Conservation (phyloP, 2,888 invertebrate genomes). For the Lycophotia porphyrea region DNA sequence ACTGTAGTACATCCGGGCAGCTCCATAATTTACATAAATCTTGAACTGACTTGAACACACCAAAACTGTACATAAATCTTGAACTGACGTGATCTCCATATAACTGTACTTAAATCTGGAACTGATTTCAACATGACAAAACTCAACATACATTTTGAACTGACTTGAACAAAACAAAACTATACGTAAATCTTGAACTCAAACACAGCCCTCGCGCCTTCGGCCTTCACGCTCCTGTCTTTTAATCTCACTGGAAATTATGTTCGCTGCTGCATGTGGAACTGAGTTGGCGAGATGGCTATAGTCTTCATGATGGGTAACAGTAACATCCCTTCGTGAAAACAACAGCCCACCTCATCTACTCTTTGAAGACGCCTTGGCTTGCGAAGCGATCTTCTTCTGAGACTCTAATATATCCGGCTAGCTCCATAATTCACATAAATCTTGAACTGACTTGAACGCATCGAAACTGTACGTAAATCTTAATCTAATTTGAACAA, state of each 20-base stretch:
- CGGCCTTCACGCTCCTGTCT: neutral
- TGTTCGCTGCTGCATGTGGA: neutral
- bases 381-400: neutral
- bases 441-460: neutral
- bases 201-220: too few species aligned
- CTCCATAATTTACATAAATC: neutral
- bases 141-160: too few species aligned
- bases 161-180: neutral
- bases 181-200: neutral
- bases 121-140: too few species aligned
- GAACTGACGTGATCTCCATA: too few species aligned
- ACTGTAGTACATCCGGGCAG: neutral
- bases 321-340: neutral
- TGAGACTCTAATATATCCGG: neutral
- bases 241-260: neutral
- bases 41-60: too few species aligned
- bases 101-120: too few species aligned
- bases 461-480: neutral
- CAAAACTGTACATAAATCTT: too few species aligned
- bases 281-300: neutral
- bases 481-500: too few species aligned
- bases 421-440: neutral
- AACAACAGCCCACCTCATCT: neutral
- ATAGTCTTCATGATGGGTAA: neutral
- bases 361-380: neutral